Evolutionary conservation across 1,140 invertebrate species (phyloP).

Genomic region (Eumeta japonica): DNA sequence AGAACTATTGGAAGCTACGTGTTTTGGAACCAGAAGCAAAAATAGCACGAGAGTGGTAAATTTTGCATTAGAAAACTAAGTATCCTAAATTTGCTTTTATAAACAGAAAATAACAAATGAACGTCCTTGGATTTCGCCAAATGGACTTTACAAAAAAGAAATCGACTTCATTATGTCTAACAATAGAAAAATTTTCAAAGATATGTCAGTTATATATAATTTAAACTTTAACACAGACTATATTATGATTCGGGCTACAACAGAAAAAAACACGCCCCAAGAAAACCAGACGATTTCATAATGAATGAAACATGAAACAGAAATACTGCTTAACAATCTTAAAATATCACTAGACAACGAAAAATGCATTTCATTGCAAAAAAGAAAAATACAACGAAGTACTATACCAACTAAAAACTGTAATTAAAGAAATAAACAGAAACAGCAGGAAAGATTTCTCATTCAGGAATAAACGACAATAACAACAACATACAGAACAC

Average conservation of each 20-base stretch:
- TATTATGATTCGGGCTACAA: slow-evolving; percentile 10
- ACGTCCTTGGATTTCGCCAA: slow-evolving; percentile 12
- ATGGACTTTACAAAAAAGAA: slow-evolving; percentile 10
- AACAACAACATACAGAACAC: too few species aligned
- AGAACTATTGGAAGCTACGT: slow-evolving; percentile 11
- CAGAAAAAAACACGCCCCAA: slow-evolving; percentile 5
- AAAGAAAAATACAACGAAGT: too few species aligned
- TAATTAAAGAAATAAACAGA: too few species aligned
- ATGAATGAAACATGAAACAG: too few species aligned
- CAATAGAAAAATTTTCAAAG: slow-evolving; percentile 6
- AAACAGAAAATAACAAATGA: slow-evolving; percentile 7
- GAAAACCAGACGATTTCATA: slow-evolving; percentile 7
- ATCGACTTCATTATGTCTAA: slow-evolving; percentile 14
- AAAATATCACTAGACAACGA: too few species aligned
- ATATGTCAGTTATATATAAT: slow-evolving; percentile 7
- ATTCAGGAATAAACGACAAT: too few species aligned
- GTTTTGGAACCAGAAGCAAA: slow-evolving; percentile 9
- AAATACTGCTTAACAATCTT: too few species aligned
- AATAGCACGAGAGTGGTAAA: slow-evolving; percentile 7
- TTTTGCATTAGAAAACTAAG: slow-evolving; percentile 10
- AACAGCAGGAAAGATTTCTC: too few species aligned
- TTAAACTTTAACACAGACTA: slow-evolving; percentile 15
- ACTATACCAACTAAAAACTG: too few species aligned
- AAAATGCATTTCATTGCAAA: too few species aligned
- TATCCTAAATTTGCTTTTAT: slow-evolving; percentile 10